Conservation (phyloP, 1,140 invertebrate genomes). For the Physella acuta region DNA sequence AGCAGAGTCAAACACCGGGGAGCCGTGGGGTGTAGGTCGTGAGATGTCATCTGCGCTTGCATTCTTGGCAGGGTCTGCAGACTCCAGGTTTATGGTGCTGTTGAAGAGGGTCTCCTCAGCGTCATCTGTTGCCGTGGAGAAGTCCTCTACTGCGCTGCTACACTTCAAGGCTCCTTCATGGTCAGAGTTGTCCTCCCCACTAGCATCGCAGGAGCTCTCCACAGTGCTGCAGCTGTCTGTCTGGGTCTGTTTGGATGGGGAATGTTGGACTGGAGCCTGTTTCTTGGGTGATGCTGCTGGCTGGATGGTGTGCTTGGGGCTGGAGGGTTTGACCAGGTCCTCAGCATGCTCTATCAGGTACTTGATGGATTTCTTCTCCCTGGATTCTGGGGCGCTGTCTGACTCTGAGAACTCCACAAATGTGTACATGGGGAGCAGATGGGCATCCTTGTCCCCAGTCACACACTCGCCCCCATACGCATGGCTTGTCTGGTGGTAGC, state of each 20-base stretch:
- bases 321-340: constrained; percentile 32
- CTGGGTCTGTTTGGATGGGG: constrained; percentile 32
- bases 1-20: constrained; percentile 28
- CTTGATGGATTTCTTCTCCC: constrained; percentile 35
- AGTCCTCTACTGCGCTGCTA: constrained; percentile 32
- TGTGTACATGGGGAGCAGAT: neutral
- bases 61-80: constrained; percentile 32
- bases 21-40: neutral
- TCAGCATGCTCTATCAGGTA: constrained; percentile 45
- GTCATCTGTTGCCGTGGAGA: constrained; percentile 42
- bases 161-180: constrained; percentile 28
- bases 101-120: constrained; percentile 39
- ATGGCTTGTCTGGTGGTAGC: neutral
- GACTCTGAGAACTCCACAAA: constrained; percentile 25
- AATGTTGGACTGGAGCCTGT: constrained; percentile 2
- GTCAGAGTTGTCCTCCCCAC: constrained; percentile 79
- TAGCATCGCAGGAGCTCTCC: constrained; percentile 74
- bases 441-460: neutral
- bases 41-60: constrained; percentile 23
- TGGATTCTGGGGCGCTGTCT: constrained; percentile 27
- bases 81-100: constrained; percentile 39
- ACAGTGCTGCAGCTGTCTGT: constrained; percentile 32
- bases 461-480: neutral
- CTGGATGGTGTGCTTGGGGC: constrained; percentile 21
- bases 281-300: constrained; percentile 23